Percentiles rank a stretch among this genome's conserved stretches.
These are phyloP conservation scores for Perca fluviatilis DNA, from an alignment of 2,113 vertebrate genomes.

Conservation along the genomic window DNA sequence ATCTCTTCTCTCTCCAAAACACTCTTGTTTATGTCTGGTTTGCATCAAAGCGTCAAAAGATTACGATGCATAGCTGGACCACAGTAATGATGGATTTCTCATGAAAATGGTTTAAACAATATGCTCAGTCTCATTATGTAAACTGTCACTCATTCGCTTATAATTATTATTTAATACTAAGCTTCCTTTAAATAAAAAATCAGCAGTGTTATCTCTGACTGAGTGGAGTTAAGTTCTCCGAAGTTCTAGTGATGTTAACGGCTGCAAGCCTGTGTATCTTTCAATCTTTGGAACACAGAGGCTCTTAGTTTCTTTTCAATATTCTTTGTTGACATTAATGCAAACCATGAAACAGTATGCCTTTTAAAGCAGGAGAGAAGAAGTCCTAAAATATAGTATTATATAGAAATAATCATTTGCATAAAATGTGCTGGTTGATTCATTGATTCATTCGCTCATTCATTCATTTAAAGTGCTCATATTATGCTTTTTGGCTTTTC, in stretches of 20 bases:
- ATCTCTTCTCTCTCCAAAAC: slow-evolving; percentile 22
- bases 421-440: not conserved
- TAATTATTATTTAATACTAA: slow-evolving; percentile 24
- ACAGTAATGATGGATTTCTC: slow-evolving; percentile 41
- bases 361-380: not conserved
- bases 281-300: too few species aligned
- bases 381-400: not conserved
- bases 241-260: not conserved
- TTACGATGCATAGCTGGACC: slow-evolving; percentile 7
- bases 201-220: not conserved
- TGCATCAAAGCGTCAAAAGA: slow-evolving; percentile 25
- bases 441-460: not conserved
- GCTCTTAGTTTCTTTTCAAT: not conserved
- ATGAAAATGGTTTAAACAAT: slow-evolving; percentile 41
- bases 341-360: not conserved
- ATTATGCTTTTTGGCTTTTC: too few species aligned
- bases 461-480: too few species aligned
- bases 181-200: slow-evolving; percentile 10
- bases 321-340: not conserved
- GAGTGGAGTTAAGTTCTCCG: slow-evolving; percentile 3
- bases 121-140: slow-evolving; percentile 25
- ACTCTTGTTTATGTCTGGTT: slow-evolving; percentile 50
- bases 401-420: not conserved
- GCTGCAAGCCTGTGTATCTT: not conserved
- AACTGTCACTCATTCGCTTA: slow-evolving; percentile 38